These are phyloP conservation scores for Panthera tigris DNA, from an alignment of 2,113 vertebrate genomes.

Conservation along the genomic window DNA sequence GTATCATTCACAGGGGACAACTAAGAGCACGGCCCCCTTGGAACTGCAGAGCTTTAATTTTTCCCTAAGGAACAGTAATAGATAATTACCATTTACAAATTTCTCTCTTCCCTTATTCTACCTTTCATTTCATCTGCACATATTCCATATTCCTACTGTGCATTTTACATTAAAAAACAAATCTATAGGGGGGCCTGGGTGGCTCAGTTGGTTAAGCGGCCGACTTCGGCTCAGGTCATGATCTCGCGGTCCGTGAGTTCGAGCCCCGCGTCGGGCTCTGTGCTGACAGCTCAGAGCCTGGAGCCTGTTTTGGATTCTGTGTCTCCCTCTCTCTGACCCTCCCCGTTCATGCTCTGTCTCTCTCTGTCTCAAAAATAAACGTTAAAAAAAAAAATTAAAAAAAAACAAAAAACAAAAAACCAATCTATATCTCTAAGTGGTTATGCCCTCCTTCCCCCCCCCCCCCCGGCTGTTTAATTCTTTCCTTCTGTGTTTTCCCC, in stretches of 20 bases:
- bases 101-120: conserved; percentile 45
- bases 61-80: conserved; percentile 49
- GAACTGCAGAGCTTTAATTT: conserved; percentile 44
- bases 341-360: too few relatives aligned
- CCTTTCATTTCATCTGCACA: conserved; percentile 66
- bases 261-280: too few relatives aligned
- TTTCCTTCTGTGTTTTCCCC: conserved; percentile 54
- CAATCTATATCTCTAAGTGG: conserved; percentile 40
- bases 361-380: too few relatives aligned
- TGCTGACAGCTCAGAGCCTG: too few relatives aligned
- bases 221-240: too few relatives aligned
- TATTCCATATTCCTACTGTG: conserved; percentile 42
- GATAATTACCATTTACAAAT: conserved; percentile 61
- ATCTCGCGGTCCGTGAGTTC: too few relatives aligned
- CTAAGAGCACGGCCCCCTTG: conserved; percentile 11
- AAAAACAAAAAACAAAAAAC: neutral
- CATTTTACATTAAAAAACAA: conserved; percentile 65
- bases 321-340: too few relatives aligned
- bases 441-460: neutral
- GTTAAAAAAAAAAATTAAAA: too few relatives aligned
- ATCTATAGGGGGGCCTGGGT: neutral
- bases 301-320: too few relatives aligned
- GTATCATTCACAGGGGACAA: neutral
- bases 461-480: neutral
- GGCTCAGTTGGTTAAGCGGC: too few relatives aligned